Evolutionary conservation across 1,140 invertebrate genomes (phyloP), one percentile per base, ranked within the genome.

Genomic region (Periplaneta americana): DNA sequence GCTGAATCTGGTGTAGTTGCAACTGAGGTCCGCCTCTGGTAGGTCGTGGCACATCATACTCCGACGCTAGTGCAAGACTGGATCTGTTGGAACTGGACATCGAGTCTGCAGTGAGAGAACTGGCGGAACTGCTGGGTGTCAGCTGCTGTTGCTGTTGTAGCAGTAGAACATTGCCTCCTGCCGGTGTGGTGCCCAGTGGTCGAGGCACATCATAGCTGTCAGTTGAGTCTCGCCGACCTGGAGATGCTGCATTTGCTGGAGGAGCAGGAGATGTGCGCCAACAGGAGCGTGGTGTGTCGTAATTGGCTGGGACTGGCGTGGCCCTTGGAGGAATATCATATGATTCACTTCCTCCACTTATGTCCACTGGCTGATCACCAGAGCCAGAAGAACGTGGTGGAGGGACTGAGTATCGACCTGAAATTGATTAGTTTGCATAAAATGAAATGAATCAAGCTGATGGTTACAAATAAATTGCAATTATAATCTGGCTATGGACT

Each of bases 311-410:
- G 15, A 82, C 74, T 13, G 91, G 91, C 4, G 91, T 89, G 28
- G 92, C 90, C 36, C 91, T 89, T 28, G 92, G 92, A 78, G 92
- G 93, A 80, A 92, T 91, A 85, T 94, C 93, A 86, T 94, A 94
- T 79, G 90, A n/a, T 66, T 80, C 80, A 28, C 57, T 66, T 28
- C 34, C 76, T 34, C 76, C 76, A 36, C 76, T 36, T 5, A n/a
- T 36, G 35, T 36, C 34, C 18, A 34, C 8, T 36, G 36, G 34
- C 8, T 22, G 11, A 11, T 36, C 34, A 28, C 76, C 17, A 28
- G n/a, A 35, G 33, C 76, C 36, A 34, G 13, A 34, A 1, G 75
- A 33, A 75, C 80, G 74, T 22, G 80, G 17, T 18, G 80, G 80
- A 34, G 15, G 84, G n/a, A 75, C 83, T n/a, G 85, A 84, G 80